A percentile compares a stretch with the other conserved stretches of the same genome.
Evolutionary conservation across 1,140 invertebrate genomes (phyloP).

Genomic region (Cryptotermes secundus): DNA sequence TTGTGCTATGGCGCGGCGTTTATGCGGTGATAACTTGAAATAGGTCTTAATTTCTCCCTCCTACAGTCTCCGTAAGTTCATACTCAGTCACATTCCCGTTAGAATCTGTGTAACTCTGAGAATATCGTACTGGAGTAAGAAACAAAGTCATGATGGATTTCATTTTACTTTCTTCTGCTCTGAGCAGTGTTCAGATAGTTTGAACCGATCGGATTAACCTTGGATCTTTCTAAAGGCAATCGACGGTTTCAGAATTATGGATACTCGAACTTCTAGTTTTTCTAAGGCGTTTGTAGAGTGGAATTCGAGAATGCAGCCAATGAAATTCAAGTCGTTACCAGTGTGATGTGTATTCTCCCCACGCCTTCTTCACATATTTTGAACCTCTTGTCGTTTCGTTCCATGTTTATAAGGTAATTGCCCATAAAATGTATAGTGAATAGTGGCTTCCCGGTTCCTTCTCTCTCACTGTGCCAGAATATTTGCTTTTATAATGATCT

Average conservation of each 20-base stretch:
- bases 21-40: too few species aligned
- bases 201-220: too few species aligned
- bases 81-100: too few species aligned
- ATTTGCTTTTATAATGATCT: slow-evolving; percentile 10
- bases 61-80: too few species aligned
- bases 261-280: not conserved
- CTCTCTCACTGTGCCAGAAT: not conserved
- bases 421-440: slow-evolving; percentile 5
- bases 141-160: too few species aligned
- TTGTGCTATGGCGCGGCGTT: too few species aligned
- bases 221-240: too few species aligned
- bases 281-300: not conserved
- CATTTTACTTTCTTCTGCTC: too few species aligned
- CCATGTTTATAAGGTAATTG: slow-evolving; percentile 5
- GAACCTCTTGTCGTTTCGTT: not conserved
- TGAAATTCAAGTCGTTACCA: not conserved
- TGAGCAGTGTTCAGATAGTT: too few species aligned
- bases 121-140: too few species aligned
- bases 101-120: too few species aligned
- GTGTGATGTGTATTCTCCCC: not conserved
- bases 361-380: not conserved
- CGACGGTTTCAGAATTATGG: not conserved
- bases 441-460: not conserved
- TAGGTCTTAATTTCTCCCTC: too few species aligned
- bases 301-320: not conserved